Base-by-base conservation (phyloP, 2,113 vertebrate genomes). In the Camarhynchus parvulus region DNA sequence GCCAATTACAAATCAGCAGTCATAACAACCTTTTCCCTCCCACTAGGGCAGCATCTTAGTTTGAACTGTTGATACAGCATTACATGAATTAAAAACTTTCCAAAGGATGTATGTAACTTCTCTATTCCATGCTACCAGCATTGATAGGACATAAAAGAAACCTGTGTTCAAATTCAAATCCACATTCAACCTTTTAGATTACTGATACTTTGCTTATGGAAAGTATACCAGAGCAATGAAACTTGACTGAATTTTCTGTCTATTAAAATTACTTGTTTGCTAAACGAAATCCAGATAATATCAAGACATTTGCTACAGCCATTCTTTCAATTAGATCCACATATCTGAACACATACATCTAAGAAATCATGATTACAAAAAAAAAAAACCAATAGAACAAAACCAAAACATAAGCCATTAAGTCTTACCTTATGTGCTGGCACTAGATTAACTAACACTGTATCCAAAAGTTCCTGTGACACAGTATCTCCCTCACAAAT, bases 401-500 rank as follows among this genome's bases (percentile, higher is more conserved):
- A 49, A 73, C 27, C 27, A 73, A 63, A 66, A 86, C 7, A 14
- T 52, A 64, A 89, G 56, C 25, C n/a, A 70, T 42, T 68, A 77
- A 59, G 53, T 81, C 96, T 97, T 98, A 99, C 99, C 98, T 99
- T 99, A 97, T 99, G 99, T 25, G 99, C 99, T 70, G 99, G 99
- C 58, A 99, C 99, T 85, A 99, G 97, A 94, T 99, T 99, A 90
- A 99, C 99, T 95, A 99, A 96, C 59, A 99, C 99, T 1, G 99
- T 99, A 98, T 99, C 99, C 97, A 99, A 91, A 91, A 99, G 98
- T 94, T 99, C 99, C 97, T 99, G 99, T 0, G 99, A 99, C 23
- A 99, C 99, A 1, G 99, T 99, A 97, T 99, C 99, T 31, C 99
- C 99, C 94, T 99, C 99, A 77, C 99, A 99, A 96, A 99, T 98